Evolutionary conservation across 1,140 invertebrate genomes (phyloP).

Genomic region (Melipona quadrifasciata): DNA sequence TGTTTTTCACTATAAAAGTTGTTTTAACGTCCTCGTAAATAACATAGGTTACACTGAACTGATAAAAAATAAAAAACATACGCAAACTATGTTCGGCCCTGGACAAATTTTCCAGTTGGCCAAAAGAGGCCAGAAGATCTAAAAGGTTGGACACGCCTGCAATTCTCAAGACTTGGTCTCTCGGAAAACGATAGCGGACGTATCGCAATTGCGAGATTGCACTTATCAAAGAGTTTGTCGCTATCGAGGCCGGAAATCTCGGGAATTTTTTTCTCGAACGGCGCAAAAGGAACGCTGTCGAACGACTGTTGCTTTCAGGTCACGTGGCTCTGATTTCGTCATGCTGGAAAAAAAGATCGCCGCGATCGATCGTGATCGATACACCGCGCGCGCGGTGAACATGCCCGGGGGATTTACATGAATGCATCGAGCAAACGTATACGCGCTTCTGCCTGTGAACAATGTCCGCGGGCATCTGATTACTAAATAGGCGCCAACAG

Average conservation of each 20-base stretch:
- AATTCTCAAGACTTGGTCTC: too few relatives aligned
- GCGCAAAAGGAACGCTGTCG: not conserved
- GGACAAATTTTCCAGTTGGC: not conserved
- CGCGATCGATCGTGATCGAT: not conserved
- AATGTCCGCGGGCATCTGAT: slow-evolving; percentile 18
- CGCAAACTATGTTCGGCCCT: too few relatives aligned
- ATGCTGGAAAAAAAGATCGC: not conserved
- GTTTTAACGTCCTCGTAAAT: too few relatives aligned
- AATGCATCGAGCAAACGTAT: not conserved
- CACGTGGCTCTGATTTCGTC: not conserved
- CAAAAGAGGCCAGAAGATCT: too few relatives aligned
- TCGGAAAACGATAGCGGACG: not conserved
- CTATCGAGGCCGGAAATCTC: not conserved
- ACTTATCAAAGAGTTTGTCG: not conserved
- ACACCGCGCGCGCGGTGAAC: too few relatives aligned
- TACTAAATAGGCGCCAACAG: slow-evolving; percentile 50
- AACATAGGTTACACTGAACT: too few relatives aligned
- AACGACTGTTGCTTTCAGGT: not conserved
- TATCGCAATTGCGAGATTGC: not conserved
- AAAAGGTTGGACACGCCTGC: not conserved
- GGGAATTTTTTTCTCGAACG: not conserved
- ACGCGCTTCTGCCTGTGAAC: too few relatives aligned
- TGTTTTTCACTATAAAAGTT: too few relatives aligned
- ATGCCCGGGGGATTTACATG: not conserved
- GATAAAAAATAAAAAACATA: too few relatives aligned